Evolutionary conservation across 35 echinoderm and acorn worm genomes (phyloP), one percentile per base, ranked within the genome.

Genomic region (Holothuria glaberrima): DNA sequence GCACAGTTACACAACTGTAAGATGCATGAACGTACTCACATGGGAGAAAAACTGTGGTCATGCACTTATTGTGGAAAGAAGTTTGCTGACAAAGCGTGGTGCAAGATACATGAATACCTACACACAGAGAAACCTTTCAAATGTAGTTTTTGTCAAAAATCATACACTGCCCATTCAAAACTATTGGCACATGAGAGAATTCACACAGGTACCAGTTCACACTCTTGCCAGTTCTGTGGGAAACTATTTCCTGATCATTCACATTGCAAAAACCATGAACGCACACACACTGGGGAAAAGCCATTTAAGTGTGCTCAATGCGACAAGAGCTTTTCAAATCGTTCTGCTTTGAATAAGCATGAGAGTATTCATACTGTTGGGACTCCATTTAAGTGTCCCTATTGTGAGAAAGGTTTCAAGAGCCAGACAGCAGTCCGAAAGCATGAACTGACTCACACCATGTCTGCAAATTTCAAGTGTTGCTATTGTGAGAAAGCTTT

Each of bases 41-140:
- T 81, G 10, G 24, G 65, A 70, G 34, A 35, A 3, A 88, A 74
- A 28, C 80, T 80, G 14, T 75, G 86, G 62, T 22, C 24, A 6
- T 98, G 95, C 48, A 22, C 83, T 4, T 82, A 90, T 28, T 94
- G 92, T 76, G 63, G 66, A 45, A 81, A 85, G 35, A 77, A 35
- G 48, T 94, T 86, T 74, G 50, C 38, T 27, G 74, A 85, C 58
- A 88, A 92, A n/a, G 29, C 64, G 6, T 68, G 59, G 1, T 87
- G 86, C n/a, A 56, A 71, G 1, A 80, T 74, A 33, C 90, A 97
- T 56, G 89, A 93, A 58, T 67, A 82, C 30, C 48, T 79, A 57
- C 94, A 97, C 63, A 91, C 79, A 29, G 76, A 71, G 5, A 83
- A 29, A 17, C 54, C 80, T 17, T 84, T 58, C 80, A 59, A 61